Evolutionary conservation across 2,888 invertebrate genomes (phyloP).

Genomic region (Plagiodera versicolora): DNA sequence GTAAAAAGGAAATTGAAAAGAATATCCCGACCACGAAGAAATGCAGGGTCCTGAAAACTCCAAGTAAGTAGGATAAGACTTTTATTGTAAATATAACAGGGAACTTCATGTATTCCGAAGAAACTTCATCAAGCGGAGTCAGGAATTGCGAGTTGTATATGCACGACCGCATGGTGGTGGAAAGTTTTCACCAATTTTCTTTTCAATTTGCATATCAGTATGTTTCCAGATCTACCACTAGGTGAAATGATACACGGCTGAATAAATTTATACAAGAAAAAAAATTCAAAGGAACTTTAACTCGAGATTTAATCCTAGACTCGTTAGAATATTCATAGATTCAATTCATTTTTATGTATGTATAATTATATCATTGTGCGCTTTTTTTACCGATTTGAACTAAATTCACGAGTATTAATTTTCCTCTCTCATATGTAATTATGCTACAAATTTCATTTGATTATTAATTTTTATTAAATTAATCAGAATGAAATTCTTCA

Average conservation of each 20-base stretch:
- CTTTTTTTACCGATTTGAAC: too few species aligned
- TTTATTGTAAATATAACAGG: conserved; percentile 29
- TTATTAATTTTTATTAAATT: too few species aligned
- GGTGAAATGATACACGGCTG: conserved; percentile 16
- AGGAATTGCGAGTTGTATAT: conserved; percentile 19
- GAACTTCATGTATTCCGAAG: conserved; percentile 17
- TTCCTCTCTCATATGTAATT: too few species aligned
- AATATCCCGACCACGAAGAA: conserved; percentile 14
- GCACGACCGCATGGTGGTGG: conserved; percentile 4
- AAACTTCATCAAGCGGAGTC: conserved; percentile 27
- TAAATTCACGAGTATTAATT: too few species aligned
- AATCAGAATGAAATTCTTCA: too few species aligned
- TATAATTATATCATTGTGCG: too few species aligned
- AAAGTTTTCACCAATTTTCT: conserved; percentile 22
- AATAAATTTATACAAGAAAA: background rate
- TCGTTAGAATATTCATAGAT: too few species aligned
- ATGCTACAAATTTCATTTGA: too few species aligned
- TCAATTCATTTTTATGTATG: too few species aligned
- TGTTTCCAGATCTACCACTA: conserved; percentile 20
- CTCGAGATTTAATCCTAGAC: too few species aligned
- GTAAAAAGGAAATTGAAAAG: conserved; percentile 21
- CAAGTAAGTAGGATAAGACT: conserved; percentile 24
- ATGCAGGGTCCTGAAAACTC: conserved; percentile 16
- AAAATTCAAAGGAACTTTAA: background rate
- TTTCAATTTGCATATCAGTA: conserved; percentile 28